Evolutionary conservation across 2,113 vertebrate genomes (phyloP), one percentile per base, ranked within the genome.

Genomic region (Aegotheles bennettii): DNA sequence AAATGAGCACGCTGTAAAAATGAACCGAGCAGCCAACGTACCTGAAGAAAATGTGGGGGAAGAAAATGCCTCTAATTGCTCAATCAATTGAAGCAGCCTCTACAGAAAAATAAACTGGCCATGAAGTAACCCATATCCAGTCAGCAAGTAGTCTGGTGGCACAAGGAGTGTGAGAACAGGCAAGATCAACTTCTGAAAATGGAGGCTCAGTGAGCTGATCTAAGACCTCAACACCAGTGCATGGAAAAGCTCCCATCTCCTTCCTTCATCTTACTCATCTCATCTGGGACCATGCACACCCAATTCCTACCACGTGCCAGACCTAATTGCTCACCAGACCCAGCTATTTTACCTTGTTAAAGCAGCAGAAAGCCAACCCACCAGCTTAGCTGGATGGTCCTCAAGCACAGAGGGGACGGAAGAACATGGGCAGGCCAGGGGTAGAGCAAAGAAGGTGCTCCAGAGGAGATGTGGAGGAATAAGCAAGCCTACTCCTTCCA

Each of bases 391-490:
- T 28, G 24, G 50, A 23, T 70, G 73, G 13, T 79, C 35, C 38
- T 17, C 25, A 61, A 35, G 47, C 1, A 3, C 25, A 31, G 42
- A 3, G 21, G 17, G 0, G 11, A 7, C 8, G 11, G n/a, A 65
- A 77, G 40, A 84, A 7, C 2, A 2, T 23, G 28, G 28, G 45
- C 29, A 21, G 25, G 45, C 33, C 12, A 45, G 1, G 8, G n/a
- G 25, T 13, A 85, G 13, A 33, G 28, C 12, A 45, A 95, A 91
- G 40, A 16, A 54, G 18, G 40, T 47, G 31, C 50, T 38, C 23
- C 1, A 68, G 69, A 74, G 13, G 26, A 48, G 24, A 63, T 0
- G 2, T 33, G 1, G 42, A 85, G 23, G 16, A 26, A 89, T 54
- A 91, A 69, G 83, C 54, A 40, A 82, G 28, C 14, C 42, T 38